Evolutionary conservation across 1,140 invertebrate species (phyloP), one percentile per base, ranked within the genome.

Genomic region (Nasonia longicornis): DNA sequence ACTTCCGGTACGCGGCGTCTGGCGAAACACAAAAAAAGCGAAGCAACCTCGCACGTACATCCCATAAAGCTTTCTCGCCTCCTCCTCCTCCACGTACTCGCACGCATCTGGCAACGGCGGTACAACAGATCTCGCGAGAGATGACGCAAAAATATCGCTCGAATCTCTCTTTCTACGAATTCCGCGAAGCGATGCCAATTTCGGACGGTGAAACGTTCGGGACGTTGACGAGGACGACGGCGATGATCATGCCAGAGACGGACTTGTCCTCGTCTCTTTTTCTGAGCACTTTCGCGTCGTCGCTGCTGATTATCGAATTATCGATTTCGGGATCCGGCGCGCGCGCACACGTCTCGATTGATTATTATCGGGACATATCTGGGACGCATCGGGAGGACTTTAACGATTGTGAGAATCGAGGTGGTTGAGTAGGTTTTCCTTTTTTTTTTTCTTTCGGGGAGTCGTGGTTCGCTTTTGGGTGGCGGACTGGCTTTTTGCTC

Each of bases 1-100:
- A 64, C 77, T 80, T 80, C 78, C 78, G 70, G 78, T 73, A 26
- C 48, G 29, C 31, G 38, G 31, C 64, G 58, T 67, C 16, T 38
- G 35, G 20, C 8, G 31, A 70, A 38, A 70, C 29, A 70, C 38
- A 70, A 70, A 70, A 29, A 38, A 73, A 78, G 45, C 48, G 70
- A 70, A 16, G 29, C 48, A 29, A 2, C 64, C 29, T 12, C 31
- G 64, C 64, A 31, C 64, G 64, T 67, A 71, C 20, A 63, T 75
- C 26, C 22, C 52, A 35, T 75, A 75, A 75, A 72, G 22, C 76
- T 70, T 38, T 77, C 63, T 67, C 63, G n/a, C 38, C 4, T 45
- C 42, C 38, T 20, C 70, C 35, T 45, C 42, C 29, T n/a, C 35
- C 71, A 0, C 26, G 1, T 16, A 2, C 38, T 35, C 31, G 1